These are phyloP conservation scores for Mastomys natalensis DNA, from an alignment of 2,113 vertebrate species.

Conservation along the genomic window DNA sequence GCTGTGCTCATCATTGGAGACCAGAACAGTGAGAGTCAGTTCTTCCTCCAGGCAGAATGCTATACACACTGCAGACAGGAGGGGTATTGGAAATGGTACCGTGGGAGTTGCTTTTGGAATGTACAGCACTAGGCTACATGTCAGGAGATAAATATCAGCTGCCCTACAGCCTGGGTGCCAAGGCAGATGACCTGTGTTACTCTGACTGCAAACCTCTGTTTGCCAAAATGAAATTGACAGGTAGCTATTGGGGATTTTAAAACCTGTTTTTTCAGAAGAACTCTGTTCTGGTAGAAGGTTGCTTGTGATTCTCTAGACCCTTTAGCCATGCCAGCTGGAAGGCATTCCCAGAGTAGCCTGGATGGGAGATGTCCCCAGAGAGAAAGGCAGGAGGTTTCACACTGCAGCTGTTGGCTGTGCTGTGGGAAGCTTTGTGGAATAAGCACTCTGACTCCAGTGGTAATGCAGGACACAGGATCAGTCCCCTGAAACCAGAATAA, in stretches of 20 bases:
- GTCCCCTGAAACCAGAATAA: neutral
- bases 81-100: neutral
- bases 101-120: neutral
- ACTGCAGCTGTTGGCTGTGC: neutral
- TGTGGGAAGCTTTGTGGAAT: neutral
- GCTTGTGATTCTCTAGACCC: neutral
- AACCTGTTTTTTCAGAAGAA: neutral
- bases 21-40: neutral
- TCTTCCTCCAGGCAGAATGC: neutral
- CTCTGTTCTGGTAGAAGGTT: neutral
- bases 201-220: neutral
- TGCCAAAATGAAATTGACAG: neutral
- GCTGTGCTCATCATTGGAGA: neutral
- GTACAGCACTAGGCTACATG: too few relatives aligned
- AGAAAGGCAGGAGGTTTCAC: neutral
- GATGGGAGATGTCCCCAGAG: neutral
- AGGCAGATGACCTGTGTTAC: neutral
- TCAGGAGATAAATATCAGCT: neutral
- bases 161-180: neutral
- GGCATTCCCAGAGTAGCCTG: neutral
- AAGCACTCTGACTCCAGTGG: neutral
- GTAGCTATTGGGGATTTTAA: neutral
- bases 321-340: neutral
- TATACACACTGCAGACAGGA: fast-evolving
- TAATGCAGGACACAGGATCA: neutral